A percentile compares a stretch with the other conserved stretches of the same genome.
Conservation (phyloP, 2,888 invertebrate genomes). For the Iselma pallidipennis region DNA sequence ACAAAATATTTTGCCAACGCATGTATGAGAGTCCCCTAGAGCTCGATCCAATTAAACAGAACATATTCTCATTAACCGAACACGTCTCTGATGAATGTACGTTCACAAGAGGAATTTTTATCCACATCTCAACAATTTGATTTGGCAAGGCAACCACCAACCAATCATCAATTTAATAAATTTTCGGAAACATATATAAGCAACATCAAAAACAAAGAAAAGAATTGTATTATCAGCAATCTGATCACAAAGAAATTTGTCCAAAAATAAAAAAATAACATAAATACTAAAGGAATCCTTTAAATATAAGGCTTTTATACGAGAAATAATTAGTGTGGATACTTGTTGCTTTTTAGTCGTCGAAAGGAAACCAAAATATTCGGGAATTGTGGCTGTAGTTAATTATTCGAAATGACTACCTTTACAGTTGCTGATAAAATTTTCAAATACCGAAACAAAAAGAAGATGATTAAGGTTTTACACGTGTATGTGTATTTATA, state of each 20-base stretch:
- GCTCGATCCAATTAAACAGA: neutral
- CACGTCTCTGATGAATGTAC: neutral
- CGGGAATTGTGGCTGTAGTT: neutral
- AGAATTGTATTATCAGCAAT: neutral
- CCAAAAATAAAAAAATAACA: neutral
- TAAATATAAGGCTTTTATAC: neutral
- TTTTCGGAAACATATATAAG: too few relatives aligned
- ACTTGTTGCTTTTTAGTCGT: neutral
- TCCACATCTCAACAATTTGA: neutral
- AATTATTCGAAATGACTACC: neutral
- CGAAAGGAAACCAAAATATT: neutral
- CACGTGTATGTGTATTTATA: neutral
- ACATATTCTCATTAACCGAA: neutral
- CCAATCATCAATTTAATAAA: too few relatives aligned
- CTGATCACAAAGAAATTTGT: neutral
- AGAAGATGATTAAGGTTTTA: neutral
- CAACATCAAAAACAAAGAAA: too few relatives aligned
- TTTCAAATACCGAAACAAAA: neutral
- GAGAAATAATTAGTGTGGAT: neutral
- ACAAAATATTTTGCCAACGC: too few relatives aligned
- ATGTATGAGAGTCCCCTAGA: too few relatives aligned
- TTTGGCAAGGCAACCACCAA: neutral
- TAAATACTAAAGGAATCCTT: neutral
- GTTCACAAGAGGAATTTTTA: neutral
- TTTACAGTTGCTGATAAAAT: neutral